These are phyloP conservation scores for Saccopteryx bilineata DNA, from an alignment of 2,113 vertebrate genomes.

Conservation along the genomic window DNA sequence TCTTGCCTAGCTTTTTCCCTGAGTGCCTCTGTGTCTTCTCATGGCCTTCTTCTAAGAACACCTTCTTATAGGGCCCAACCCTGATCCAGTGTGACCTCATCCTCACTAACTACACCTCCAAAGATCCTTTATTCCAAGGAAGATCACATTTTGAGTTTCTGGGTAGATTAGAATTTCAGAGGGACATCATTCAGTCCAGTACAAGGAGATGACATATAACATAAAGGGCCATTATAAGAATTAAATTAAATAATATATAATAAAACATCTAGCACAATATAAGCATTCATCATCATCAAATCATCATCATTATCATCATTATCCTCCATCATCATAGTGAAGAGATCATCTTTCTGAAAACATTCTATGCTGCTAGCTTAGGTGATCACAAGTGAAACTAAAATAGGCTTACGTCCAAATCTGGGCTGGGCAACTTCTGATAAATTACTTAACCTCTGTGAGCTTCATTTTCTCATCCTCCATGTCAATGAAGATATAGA, in stretches of 20 bases:
- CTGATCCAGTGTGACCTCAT: background rate
- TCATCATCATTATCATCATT: background rate
- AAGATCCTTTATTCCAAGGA: background rate
- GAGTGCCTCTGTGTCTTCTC: background rate
- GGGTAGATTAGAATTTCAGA: background rate
- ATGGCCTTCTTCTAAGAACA: background rate
- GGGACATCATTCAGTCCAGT: background rate
- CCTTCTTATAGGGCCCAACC: background rate
- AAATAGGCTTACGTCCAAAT: background rate
- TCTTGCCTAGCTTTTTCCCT: background rate
- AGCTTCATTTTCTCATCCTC: background rate
- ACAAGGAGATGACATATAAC: background rate
- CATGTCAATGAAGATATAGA: background rate
- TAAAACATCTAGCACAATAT: background rate
- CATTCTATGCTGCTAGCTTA: background rate
- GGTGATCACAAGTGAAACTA: background rate
- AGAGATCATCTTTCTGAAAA: background rate
- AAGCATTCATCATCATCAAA: background rate
- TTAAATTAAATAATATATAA: constrained; percentile 2
- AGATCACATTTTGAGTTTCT: background rate
- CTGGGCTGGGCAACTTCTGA: background rate
- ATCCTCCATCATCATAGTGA: background rate
- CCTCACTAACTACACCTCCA: background rate
- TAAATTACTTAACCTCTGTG: constrained; percentile 15
- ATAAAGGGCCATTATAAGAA: background rate